Percentiles rank a stretch among this genome's conserved stretches.
Evolutionary conservation across 1,140 invertebrate genomes (phyloP).

Genomic region (Drosophila arawakana): DNA sequence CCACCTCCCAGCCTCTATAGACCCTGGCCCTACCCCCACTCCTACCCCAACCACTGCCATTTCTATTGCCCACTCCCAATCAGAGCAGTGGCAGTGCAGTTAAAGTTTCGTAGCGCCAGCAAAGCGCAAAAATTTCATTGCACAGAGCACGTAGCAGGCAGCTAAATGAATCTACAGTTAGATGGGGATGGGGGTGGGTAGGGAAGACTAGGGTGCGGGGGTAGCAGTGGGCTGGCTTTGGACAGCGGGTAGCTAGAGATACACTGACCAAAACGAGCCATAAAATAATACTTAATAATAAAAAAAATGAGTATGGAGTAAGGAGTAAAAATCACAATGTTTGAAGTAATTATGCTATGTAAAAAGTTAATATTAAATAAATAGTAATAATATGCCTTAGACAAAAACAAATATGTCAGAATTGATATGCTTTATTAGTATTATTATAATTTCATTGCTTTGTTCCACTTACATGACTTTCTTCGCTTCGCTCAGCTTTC

Average conservation of each 20-base stretch:
- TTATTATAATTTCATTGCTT: too few relatives aligned
- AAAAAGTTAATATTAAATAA: too few relatives aligned
- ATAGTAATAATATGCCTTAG: too few relatives aligned
- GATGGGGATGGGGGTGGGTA: neutral
- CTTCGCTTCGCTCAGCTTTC: too few relatives aligned
- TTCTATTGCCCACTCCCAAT: constrained; percentile 10
- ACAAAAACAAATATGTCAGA: too few relatives aligned
- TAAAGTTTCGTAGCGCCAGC: constrained; percentile 35
- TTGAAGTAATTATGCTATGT: too few relatives aligned
- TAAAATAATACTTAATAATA: too few relatives aligned
- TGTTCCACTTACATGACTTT: too few relatives aligned
- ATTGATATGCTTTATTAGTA: too few relatives aligned
- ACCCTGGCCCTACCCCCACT: neutral
- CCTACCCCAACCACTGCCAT: neutral
- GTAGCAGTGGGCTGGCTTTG: neutral
- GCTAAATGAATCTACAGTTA: neutral
- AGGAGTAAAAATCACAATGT: too few relatives aligned
- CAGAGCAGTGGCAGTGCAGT: constrained; percentile 47
- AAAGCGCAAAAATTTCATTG: constrained; percentile 68
- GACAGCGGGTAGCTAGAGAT: neutral
- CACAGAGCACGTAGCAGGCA: constrained; percentile 64
- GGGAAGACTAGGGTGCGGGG: neutral
- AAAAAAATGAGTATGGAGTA: too few relatives aligned
- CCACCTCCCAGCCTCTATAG: neutral
- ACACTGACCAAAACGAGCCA: too few relatives aligned